phyloP scores from a whole-genome alignment of 1,140 invertebrate genomes.

The Papilio xuthus region DNA sequence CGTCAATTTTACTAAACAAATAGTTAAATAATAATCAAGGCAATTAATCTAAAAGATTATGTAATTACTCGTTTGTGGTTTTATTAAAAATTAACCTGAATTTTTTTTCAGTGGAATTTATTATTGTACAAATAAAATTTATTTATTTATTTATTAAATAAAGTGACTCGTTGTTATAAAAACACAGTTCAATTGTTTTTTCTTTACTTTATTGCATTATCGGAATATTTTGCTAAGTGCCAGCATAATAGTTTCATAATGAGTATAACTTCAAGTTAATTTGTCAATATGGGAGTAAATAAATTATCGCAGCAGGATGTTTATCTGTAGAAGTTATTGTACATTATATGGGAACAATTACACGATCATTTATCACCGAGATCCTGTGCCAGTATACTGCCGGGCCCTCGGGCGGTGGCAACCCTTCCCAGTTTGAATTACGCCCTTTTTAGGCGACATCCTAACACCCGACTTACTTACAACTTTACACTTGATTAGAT shows the following conservation, averaged over 20 bases:
- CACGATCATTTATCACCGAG: constrained; percentile 67
- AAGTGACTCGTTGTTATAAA: background rate
- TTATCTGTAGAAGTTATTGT: constrained; percentile 68
- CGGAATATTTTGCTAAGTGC: background rate
- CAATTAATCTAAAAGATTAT: background rate
- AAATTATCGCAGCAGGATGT: constrained; percentile 46
- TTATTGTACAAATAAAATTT: too few relatives aligned
- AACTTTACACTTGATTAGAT: constrained; percentile 69
- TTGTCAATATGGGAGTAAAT: constrained; percentile 27
- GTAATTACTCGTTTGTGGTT: background rate
- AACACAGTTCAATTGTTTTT: background rate
- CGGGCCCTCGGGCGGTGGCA: constrained; percentile 54
- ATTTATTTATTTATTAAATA: background rate
- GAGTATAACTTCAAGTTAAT: background rate
- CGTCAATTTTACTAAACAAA: background rate
- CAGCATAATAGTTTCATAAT: background rate
- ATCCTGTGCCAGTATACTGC: constrained; percentile 57
- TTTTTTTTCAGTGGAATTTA: too few relatives aligned
- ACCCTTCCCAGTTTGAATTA: constrained; percentile 61
- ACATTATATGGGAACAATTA: constrained; percentile 76
- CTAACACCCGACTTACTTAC: constrained; percentile 46
- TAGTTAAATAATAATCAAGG: background rate
- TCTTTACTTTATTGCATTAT: background rate
- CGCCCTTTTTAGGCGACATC: constrained; percentile 50
- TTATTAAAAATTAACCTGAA: background rate